Evolutionary conservation across 2,888 invertebrate genomes (phyloP).

Genomic region (Orchestes rusci): DNA sequence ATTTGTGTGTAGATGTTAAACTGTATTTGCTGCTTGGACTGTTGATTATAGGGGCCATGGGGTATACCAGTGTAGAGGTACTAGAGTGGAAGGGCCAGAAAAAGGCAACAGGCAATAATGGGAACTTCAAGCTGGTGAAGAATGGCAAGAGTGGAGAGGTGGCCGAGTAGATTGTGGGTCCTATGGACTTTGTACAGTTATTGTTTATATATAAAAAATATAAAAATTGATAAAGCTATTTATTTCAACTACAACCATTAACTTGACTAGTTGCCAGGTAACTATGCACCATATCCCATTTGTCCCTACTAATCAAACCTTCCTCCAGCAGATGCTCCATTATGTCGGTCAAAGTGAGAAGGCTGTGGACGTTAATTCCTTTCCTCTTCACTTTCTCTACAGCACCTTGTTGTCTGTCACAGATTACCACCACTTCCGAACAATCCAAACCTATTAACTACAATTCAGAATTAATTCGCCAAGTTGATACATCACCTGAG

Average conservation of each 20-base stretch:
- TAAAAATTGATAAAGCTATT: no score
- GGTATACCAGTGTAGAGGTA: conserved; percentile 64
- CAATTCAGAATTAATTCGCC: no score
- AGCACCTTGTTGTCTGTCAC: conserved; percentile 93
- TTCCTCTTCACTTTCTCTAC: conserved; percentile 57
- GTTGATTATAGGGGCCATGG: conserved; percentile 63
- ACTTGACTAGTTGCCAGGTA: conserved; percentile 56
- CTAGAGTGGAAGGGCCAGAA: conserved; percentile 44
- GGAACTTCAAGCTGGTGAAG: conserved; percentile 43
- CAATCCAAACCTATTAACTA: conserved; percentile 47
- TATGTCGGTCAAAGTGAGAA: conserved; percentile 61
- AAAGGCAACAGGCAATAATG: conserved; percentile 31
- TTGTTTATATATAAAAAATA: no score
- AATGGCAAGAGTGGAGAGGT: conserved; percentile 38
- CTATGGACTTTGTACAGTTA: no score
- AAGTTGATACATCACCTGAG: conserved; percentile 12
- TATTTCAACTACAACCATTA: no score
- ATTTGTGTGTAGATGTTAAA: conserved; percentile 67
- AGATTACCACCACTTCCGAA: conserved; percentile 74
- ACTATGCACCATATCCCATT: conserved; percentile 48
- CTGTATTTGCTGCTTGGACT: conserved; percentile 61
- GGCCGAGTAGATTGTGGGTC: conserved; percentile 36
- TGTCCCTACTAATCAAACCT: conserved; percentile 53
- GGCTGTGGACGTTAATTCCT: conserved; percentile 61
- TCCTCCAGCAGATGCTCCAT: conserved; percentile 54